Base-by-base conservation (phyloP, 2,888 invertebrate genomes). In the Philopedon plagiatum region DNA sequence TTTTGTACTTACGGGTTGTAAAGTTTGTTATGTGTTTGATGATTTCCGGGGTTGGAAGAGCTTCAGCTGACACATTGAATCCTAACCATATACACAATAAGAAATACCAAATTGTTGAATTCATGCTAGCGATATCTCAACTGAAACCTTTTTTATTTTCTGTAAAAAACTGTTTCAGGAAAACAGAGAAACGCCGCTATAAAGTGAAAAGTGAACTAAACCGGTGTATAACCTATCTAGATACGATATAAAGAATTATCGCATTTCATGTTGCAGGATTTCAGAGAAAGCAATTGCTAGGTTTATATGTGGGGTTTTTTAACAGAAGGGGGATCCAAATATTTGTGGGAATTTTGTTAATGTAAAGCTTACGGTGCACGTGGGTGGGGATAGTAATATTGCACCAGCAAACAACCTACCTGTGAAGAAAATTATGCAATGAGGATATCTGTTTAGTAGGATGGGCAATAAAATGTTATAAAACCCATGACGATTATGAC, bases 241-340 rank as follows among this genome's bases (percentile, higher is more conserved):
- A 9, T 23, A 37, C 15, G 37, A 21, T 54, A 51, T 15, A 41
- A 65, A 56, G 56, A 56, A 65, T 39, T 65, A 57, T 65, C 32
- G 65, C 57, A 69, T 15, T n/a, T 68, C 57, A 66, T 34, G 49
- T 23, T 37, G 69, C 41, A 56, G 62, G 56, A 56, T 49, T 56
- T 69, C 32, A 60, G 69, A 32, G 69, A 69, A 69, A 69, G 68
- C 41, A 61, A 18, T 18, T 9, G 41, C 34, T 61, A 62, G 44
- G 54, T 69, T 69, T 69, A 62, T 69, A 62, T 62, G 61, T 51
- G 69, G 69, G 69, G 69, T 54, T 37, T 18, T 44, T 11, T n/a
- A 2, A 19, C 56, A 29, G 41, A 56, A 44, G 65, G 64, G 64
- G 63, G 56, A 32, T 13, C 8, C 57, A 57, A 39, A 54, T 57